Conservation (phyloP, 37 sponge, comb jelly and placozoan genomes). For the Diacarnus erythraeanus region DNA sequence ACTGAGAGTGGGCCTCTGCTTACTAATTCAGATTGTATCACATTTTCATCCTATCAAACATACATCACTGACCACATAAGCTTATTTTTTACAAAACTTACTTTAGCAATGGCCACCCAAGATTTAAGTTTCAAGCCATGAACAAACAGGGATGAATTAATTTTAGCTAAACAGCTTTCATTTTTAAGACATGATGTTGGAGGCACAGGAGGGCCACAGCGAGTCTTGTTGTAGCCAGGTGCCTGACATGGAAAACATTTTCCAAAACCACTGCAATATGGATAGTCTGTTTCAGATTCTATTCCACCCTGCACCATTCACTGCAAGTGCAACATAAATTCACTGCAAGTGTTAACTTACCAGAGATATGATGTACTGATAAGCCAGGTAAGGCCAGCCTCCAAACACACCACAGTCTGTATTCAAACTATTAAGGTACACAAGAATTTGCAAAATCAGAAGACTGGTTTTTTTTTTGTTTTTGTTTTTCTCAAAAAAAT, state of each 20-base stretch:
- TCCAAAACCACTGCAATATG: constrained; percentile 83
- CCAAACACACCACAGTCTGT: constrained; percentile 89
- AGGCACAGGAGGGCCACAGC: constrained; percentile 71
- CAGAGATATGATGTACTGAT: constrained; percentile 55
- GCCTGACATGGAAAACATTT: constrained; percentile 81
- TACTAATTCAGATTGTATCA: constrained; percentile 47
- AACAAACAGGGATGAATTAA: constrained; percentile 59
- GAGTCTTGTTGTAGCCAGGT: constrained; percentile 70
- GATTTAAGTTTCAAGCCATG: constrained; percentile 59
- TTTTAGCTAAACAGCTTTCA: constrained; percentile 60
- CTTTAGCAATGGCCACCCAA: constrained; percentile 58
- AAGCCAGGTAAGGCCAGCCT: constrained; percentile 93
- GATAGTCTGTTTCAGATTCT: constrained; percentile 62
- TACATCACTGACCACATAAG: neutral
- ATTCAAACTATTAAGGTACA: too few species aligned
- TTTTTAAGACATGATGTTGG: constrained; percentile 73
- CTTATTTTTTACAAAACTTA: neutral
- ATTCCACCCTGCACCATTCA: constrained; percentile 68
- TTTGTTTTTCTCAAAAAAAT: too few species aligned
- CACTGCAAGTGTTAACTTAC: constrained; percentile 29
- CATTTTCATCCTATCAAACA: constrained; percentile 75
- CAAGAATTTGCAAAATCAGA: too few species aligned
- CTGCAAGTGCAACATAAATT: neutral
- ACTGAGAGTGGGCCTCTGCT: constrained; percentile 77
- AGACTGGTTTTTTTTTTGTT: too few species aligned